These are phyloP conservation scores for Phortica variegata DNA, from an alignment of 1,140 invertebrate genomes.

Conservation along the genomic window DNA sequence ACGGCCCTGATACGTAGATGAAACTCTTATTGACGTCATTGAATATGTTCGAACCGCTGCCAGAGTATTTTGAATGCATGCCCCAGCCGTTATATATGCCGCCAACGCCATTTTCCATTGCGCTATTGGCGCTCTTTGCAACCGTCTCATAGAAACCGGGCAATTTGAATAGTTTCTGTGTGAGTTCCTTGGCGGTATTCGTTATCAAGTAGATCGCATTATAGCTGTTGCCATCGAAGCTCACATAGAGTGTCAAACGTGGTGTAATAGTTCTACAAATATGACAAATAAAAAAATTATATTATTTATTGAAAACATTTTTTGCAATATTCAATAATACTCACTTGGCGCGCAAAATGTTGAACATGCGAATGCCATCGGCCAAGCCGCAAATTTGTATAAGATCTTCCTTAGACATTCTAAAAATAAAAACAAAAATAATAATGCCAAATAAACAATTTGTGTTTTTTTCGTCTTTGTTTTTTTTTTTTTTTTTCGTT, in stretches of 20 bases:
- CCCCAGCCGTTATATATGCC: slow-evolving; percentile 43
- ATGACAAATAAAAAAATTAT: neutral
- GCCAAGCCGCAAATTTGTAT: slow-evolving; percentile 92
- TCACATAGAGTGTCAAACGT: slow-evolving; percentile 78
- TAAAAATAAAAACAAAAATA: slow-evolving; percentile 28
- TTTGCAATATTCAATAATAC: slow-evolving; percentile 33
- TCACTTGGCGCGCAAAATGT: slow-evolving; percentile 80
- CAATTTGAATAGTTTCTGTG: slow-evolving; percentile 64
- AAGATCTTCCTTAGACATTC: slow-evolving; percentile 83
- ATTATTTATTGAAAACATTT: too few relatives aligned
- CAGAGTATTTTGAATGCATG: slow-evolving; percentile 56
- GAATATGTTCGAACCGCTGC: slow-evolving; percentile 54
- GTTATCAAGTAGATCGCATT: slow-evolving; percentile 77
- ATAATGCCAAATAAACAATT: neutral
- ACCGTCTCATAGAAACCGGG: slow-evolving; percentile 52
- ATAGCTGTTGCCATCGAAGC: slow-evolving; percentile 68
- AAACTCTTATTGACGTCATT: slow-evolving; percentile 47
- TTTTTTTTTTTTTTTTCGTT: neutral
- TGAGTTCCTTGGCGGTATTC: slow-evolving; percentile 67
- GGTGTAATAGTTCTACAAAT: slow-evolving; percentile 68
- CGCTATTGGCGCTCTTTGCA: slow-evolving; percentile 29
- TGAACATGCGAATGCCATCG: slow-evolving; percentile 87
- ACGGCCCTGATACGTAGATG: slow-evolving; percentile 72
- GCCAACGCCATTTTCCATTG: slow-evolving; percentile 27
- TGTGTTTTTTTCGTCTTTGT: neutral